Base-by-base conservation (phyloP, 2,888 invertebrate species). In the Agrypnus murinus region DNA sequence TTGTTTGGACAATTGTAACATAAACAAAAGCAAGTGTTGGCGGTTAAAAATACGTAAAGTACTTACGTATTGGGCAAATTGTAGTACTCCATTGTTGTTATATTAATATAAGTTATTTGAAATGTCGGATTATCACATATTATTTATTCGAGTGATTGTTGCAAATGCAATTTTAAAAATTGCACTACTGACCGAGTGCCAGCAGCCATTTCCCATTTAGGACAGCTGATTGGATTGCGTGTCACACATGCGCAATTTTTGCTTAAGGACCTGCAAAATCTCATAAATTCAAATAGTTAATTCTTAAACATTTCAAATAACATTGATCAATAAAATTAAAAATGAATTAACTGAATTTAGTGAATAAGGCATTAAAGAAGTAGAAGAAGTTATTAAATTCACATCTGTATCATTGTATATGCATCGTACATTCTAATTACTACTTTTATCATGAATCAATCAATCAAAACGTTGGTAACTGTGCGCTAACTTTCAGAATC, bases 161-260 rank as follows among this genome's bases (percentile, higher is more conserved):
- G 73, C 72, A 76, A 77, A 72, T 72, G 78, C 73, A 59, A 69
- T 71, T 73, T 74, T 74, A 62, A 66, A 65, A 69, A 63, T 77
- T 76, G 76, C 74, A 78, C 81, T 78, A 81, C 79, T 81, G 81
- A 81, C 81, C 81, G 79, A 81, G 75, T 82, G 79, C 79, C 79
- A 78, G 77, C 77, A 80, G 82, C 81, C 81, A 82, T 82, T 79
- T 80, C 80, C 77, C 75, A 68, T 77, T 75, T 71, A 67, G 66
- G 72, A 77, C 79, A 79, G 79, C 80, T 80, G 81, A 78, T 78
- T 80, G 79, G 81, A 78, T 78, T 80, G 79, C 78, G 74, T 78
- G 77, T 77, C 77, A 73, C 73, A 72, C 73, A 71, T 69, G 74
- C 74, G 74, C 68, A 36, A 38, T 58, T 25, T n/a, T n/a, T n/a